A percentile compares a stretch with the other conserved stretches of the same genome.
These are phyloP conservation scores for Phytoseiulus persimilis DNA, from an alignment of 2,888 invertebrate species.

Conservation along the genomic window DNA sequence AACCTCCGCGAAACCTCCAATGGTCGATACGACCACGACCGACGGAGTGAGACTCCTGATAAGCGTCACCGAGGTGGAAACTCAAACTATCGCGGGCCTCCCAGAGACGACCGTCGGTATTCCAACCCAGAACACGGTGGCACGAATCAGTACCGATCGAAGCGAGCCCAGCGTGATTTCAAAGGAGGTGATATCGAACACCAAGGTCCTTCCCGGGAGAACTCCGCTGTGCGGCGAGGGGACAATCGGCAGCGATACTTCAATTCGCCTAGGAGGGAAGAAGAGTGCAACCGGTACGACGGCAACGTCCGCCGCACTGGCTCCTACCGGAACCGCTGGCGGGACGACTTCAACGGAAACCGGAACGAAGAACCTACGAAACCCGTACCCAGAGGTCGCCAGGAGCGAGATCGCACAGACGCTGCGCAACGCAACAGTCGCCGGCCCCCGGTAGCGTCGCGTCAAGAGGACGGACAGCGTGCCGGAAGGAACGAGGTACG, in stretches of 20 bases:
- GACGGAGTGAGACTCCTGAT: conserved; percentile 13
- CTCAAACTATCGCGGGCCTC: background rate
- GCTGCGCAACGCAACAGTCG: background rate
- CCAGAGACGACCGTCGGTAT: background rate
- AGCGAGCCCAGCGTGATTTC: background rate
- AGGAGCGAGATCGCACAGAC: background rate
- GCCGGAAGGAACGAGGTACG: background rate
- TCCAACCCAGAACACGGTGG: conserved; percentile 24
- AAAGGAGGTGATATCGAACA: background rate
- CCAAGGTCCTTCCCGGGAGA: conserved; percentile 1
- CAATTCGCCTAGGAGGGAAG: background rate
- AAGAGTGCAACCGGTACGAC: background rate
- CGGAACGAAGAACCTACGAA: background rate
- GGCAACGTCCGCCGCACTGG: background rate
- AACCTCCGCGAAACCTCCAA: background rate
- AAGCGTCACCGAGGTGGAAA: background rate
- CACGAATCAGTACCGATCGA: background rate
- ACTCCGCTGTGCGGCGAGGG: background rate
- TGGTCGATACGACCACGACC: conserved; percentile 7
- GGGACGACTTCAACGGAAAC: conserved; percentile 9
- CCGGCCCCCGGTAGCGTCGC: background rate
- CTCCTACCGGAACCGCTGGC: conserved; percentile 10
- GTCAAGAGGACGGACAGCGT: background rate
- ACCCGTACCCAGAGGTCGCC: background rate
- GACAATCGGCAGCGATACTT: conserved; percentile 10